These are phyloP conservation scores for Cataglyphis rosenhaueri DNA, from an alignment of 2,888 invertebrate genomes.

Conservation along the genomic window DNA sequence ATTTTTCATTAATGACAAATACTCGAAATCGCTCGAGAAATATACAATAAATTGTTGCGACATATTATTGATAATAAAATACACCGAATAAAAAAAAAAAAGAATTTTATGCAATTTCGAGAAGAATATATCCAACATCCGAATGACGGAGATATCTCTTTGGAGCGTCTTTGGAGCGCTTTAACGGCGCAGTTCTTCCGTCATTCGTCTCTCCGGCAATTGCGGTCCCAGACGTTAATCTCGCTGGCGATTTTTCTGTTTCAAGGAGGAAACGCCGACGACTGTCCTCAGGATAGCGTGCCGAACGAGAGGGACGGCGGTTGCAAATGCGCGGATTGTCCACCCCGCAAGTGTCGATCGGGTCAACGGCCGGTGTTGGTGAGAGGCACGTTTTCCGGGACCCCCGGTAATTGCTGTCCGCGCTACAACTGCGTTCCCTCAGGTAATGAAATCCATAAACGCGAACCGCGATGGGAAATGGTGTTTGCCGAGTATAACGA, in stretches of 20 bases:
- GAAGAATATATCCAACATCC: not conserved
- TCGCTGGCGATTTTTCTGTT: conserved; percentile 59
- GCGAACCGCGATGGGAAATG: conserved; percentile 24
- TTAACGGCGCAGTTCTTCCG: conserved; percentile 3
- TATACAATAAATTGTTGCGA: conserved; percentile 21
- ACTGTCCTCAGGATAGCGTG: conserved; percentile 81
- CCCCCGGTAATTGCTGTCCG: conserved; percentile 81
- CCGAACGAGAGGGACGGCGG: conserved; percentile 76
- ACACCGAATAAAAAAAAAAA: not conserved
- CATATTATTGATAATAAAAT: conserved; percentile 27
- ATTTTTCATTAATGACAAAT: not conserved
- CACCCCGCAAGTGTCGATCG: conserved; percentile 75
- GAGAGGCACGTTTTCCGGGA: conserved; percentile 74
- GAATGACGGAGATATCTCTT: conserved; percentile 5
- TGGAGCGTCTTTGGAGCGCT: conserved; percentile 5
- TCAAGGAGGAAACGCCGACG: conserved; percentile 56
- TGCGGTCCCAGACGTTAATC: conserved; percentile 47
- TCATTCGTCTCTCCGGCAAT: conserved; percentile 26
- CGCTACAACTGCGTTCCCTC: conserved; percentile 79
- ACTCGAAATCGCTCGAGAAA: conserved; percentile 5
- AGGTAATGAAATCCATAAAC: conserved; percentile 63
- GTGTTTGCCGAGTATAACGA: conserved; percentile 38
- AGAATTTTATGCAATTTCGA: conserved; percentile 15
- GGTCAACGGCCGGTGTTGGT: conserved; percentile 77
- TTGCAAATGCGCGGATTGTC: conserved; percentile 81